Base-by-base conservation (phyloP, 2,113 vertebrate genomes). In the Poicephalus gulielmi region DNA sequence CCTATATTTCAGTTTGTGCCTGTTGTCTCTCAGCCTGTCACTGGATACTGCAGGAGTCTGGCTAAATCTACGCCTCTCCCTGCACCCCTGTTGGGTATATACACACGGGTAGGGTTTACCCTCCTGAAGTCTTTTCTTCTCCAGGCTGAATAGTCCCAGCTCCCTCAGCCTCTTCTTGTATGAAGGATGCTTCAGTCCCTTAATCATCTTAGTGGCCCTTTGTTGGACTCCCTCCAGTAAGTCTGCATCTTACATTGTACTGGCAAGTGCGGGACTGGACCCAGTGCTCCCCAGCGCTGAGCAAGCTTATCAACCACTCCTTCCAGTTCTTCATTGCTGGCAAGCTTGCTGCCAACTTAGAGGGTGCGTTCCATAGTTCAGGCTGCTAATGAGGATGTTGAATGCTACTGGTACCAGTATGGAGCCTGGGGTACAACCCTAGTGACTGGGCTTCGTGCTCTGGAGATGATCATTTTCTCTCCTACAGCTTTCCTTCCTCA, bases 341-440 rank as follows among this genome's bases (percentile, higher is more conserved):
- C 53, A 52, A 17, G 9, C 18, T 23, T 63, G 67, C 33, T 49
- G 27, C 23, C 27, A 31, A 35, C 18, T 49, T 55, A 41, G 35
- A 44, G 41, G 9, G 6, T 55, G 16, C 11, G 3, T 28, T 37
- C 46, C 52, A 1, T 17, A 0, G 1, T 55, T 79, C 28, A 57
- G 52, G 35, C 62, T 71, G 24, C 53, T 73, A 8, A 30, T 44
- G 20, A 49, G 47, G 28, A 43, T 71, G 39, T 30, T 80, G 25
- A 75, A n/a, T 7, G 22, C 35, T 49, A 39, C 28, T 30, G 41
- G 74, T 80, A 9, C 35, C 43, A 27, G 55, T 44, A 17, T 39
- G 1, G 4, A 69, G 3, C 3, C 11, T 30, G 7, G 28, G 10
- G 7, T 41, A 13, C 23, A 49, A 5, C 30, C 37, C 39, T 14